Conservation (phyloP, 2,113 vertebrate genomes). For the Alces alces region DNA sequence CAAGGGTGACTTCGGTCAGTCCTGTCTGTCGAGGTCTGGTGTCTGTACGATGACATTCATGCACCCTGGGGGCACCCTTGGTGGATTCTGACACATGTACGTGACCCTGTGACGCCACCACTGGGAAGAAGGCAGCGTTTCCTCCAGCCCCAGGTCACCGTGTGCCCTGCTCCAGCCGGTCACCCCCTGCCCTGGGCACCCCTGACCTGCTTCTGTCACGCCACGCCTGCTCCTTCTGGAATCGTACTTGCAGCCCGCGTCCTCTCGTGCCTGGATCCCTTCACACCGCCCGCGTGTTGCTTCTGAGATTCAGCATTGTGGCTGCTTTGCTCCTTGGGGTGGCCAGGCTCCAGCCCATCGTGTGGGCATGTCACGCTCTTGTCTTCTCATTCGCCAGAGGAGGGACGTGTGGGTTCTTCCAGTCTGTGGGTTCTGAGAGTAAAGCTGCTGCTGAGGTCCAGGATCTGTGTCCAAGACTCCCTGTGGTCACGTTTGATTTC, state of each 20-base stretch:
- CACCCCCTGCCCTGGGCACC: too few species aligned
- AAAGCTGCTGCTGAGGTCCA: rapidly evolving
- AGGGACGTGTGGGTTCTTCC: rapidly evolving
- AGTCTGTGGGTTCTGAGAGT: rapidly evolving
- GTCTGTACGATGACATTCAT: rapidly evolving
- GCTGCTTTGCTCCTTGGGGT: rapidly evolving
- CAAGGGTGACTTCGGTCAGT: rapidly evolving
- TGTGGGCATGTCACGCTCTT: rapidly evolving
- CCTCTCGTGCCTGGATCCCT: rapidly evolving
- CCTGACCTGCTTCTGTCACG: rapidly evolving
- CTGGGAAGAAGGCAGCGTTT: rapidly evolving
- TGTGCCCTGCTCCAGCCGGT: rapidly evolving
- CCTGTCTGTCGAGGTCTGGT: rapidly evolving
- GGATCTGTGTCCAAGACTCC: rapidly evolving
- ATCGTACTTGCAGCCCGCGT: rapidly evolving
- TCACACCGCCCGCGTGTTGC: rapidly evolving
- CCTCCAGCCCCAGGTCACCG: rapidly evolving
- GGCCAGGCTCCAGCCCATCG: rapidly evolving
- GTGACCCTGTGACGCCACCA: rapidly evolving
- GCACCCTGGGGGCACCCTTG: rapidly evolving
- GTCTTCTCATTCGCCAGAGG: too few species aligned
- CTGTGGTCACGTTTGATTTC: rapidly evolving
- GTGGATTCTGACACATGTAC: rapidly evolving
- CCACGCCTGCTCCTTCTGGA: rapidly evolving
- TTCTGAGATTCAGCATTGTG: rapidly evolving